Conservation (phyloP, 2,797 vertebrate species). For the Sebastes wilsoni region DNA sequence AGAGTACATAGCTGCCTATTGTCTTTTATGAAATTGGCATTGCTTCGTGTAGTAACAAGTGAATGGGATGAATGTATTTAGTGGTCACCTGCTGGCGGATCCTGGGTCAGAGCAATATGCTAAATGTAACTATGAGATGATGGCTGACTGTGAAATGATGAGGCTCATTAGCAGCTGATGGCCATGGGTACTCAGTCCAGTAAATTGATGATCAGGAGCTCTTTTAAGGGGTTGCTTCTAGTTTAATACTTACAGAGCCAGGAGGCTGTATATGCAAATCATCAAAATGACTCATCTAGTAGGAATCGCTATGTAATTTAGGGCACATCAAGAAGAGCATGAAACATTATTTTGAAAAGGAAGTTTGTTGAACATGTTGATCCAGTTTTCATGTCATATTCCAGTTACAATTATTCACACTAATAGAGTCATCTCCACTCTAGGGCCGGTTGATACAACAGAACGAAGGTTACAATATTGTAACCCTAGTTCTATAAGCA, state of each 20-base stretch:
- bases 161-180: conserved; percentile 47
- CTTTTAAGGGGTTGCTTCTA: conserved; percentile 24
- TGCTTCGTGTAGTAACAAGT: conserved; percentile 35
- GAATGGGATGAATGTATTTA: conserved; percentile 23
- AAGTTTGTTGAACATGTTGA: background rate
- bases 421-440: background rate
- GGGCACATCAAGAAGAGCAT: background rate
- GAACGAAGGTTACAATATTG: background rate
- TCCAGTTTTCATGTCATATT: background rate
- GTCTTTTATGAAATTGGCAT: conserved; percentile 47
- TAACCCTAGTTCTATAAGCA: too few species aligned
- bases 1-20: conserved; percentile 36
- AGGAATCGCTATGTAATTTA: background rate
- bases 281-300: background rate
- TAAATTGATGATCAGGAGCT: conserved; percentile 30
- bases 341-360: background rate
- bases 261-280: conserved; percentile 16
- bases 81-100: conserved; percentile 47
- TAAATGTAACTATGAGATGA: conserved; percentile 42
- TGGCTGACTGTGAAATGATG: conserved; percentile 51
- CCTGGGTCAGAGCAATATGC: conserved; percentile 41
- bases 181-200: conserved; percentile 6
- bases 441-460: background rate
- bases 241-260: conserved; percentile 19
- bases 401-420: background rate